Percentiles rank a stretch among this genome's conserved stretches.
These are phyloP conservation scores for Pagrus major DNA, from an alignment of 2,113 vertebrate species.

Conservation along the genomic window DNA sequence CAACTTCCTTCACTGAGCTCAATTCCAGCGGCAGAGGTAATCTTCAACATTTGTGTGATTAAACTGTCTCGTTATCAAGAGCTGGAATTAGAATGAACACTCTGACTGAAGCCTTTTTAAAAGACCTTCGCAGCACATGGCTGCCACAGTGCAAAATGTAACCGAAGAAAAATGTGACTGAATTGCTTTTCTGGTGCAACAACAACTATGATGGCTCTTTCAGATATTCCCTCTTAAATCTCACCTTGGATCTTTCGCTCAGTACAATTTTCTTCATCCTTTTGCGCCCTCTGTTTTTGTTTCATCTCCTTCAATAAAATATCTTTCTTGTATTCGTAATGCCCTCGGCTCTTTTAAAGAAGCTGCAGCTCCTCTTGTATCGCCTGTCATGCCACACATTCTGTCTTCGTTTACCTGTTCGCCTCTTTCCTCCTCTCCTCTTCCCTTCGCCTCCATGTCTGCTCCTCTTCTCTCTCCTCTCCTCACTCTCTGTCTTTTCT, in stretches of 20 bases:
- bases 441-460: not conserved
- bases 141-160: constrained; percentile 1
- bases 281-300: constrained; percentile 3
- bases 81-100: constrained; percentile 37
- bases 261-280: constrained; percentile 1
- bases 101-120: constrained; percentile 35
- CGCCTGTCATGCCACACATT: not conserved
- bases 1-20: constrained; percentile 20
- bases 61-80: constrained; percentile 52
- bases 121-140: not conserved
- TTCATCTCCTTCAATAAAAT: constrained; percentile 14
- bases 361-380: constrained; percentile 1
- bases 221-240: constrained; percentile 19
- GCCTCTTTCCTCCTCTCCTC: not conserved
- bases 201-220: constrained; percentile 22
- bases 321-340: not conserved
- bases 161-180: not conserved
- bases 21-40: constrained; percentile 35
- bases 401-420: constrained; percentile 25
- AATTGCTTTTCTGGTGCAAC: constrained; percentile 21
- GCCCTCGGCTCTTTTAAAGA: constrained; percentile 5
- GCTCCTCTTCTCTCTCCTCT: not conserved
- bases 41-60: constrained; percentile 48
- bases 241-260: constrained; percentile 29
- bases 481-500: not conserved